Percentiles rank a stretch among this genome's conserved stretches.
Conservation (phyloP, 2,113 vertebrate genomes). For the Motacilla alba region DNA sequence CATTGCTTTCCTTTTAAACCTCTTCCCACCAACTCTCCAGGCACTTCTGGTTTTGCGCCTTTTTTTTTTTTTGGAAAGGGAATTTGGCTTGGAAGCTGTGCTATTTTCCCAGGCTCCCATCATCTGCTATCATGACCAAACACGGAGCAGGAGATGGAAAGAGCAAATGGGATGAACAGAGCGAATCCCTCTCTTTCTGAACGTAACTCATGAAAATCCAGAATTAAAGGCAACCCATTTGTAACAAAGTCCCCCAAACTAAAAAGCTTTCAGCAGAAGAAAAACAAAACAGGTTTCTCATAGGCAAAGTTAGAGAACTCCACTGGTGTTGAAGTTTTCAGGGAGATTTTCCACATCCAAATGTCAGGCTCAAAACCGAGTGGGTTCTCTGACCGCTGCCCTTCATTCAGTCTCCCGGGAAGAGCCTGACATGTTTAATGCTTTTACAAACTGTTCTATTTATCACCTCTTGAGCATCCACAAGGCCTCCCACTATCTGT, state of each 20-base stretch:
- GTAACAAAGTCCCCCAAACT: not conserved
- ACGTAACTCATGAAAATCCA: not conserved
- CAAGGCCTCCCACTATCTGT: conserved; percentile 47
- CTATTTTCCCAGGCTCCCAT: not conserved
- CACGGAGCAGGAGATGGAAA: fast-evolving
- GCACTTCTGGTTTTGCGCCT: not conserved
- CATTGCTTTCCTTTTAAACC: not conserved
- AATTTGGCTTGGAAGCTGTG: not conserved
- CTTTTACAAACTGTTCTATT: conserved; percentile 1
- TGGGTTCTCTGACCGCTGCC: not conserved
- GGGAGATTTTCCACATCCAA: not conserved
- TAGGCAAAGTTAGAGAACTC: not conserved
- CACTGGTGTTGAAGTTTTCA: not conserved
- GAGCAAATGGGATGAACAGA: not conserved
- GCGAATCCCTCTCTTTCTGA: not conserved
- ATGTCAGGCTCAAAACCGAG: not conserved
- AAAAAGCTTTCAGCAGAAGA: not conserved
- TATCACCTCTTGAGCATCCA: not conserved
- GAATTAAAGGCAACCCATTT: not conserved
- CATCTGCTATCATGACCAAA: not conserved
- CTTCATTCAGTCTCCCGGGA: conserved; percentile 1
- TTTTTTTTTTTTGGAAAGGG: not conserved
- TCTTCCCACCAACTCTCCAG: not conserved
- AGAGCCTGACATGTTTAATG: conserved; percentile 20
- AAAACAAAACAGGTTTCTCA: not conserved